phyloP scores from a whole-genome alignment of 2,888 invertebrate genomes.

The Sesia apiformis region DNA sequence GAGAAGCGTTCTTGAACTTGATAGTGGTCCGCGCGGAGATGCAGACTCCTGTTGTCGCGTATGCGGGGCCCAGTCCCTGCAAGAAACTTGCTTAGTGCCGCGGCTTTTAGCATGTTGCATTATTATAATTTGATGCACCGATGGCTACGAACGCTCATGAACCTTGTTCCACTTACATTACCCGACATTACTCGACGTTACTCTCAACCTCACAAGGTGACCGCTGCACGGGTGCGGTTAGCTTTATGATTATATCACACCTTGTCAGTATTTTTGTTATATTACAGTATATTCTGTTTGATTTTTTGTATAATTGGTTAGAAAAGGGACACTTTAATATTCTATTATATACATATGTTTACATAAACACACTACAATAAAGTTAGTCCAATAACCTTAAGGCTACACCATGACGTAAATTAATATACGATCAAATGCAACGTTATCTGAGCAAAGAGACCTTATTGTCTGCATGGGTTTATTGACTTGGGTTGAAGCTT shows the following conservation, averaged over 20 bases:
- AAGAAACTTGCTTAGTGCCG: conserved; percentile 6
- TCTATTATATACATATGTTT: too few species aligned
- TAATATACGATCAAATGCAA: too few species aligned
- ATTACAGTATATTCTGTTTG: too few species aligned
- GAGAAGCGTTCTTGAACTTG: conserved; percentile 59
- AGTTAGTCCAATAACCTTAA: too few species aligned
- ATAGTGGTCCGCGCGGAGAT: conserved; percentile 31
- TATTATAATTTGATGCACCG: conserved; percentile 49
- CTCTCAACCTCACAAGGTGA: conserved; percentile 48
- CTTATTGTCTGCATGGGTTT: too few species aligned
- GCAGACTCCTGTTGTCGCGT: conserved; percentile 19
- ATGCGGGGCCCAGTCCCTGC: conserved; percentile 15
- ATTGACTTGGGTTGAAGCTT: too few species aligned
- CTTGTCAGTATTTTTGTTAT: conserved; percentile 6
- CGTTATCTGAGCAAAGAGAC: too few species aligned
- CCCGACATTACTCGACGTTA: conserved; percentile 41
- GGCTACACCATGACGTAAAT: too few species aligned
- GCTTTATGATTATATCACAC: conserved; percentile 22
- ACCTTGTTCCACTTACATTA: conserved; percentile 69
- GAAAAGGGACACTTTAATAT: too few species aligned
- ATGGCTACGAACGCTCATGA: conserved; percentile 55
- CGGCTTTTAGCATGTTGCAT: conserved; percentile 15
- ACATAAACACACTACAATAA: too few species aligned
- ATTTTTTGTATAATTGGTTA: too few species aligned
- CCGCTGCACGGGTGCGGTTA: conserved; percentile 19